Base-by-base conservation (phyloP, 2,797 vertebrate species). In the Galago senegalensis region DNA sequence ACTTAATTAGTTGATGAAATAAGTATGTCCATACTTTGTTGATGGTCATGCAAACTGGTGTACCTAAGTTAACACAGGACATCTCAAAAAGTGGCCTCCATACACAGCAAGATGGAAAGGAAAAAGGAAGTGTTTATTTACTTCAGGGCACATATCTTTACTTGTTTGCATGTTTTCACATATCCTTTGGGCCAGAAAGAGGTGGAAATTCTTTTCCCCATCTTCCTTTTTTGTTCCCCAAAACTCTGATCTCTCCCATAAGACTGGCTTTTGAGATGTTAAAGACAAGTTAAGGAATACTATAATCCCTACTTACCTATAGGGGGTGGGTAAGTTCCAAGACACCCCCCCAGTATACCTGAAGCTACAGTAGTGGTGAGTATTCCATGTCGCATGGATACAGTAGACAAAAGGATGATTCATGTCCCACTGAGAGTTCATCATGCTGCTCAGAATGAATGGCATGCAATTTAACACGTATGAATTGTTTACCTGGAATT, bases 251-350 rank as follows among this genome's bases (percentile, higher is more conserved):
- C 9, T 89, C 13, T 72, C 21, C 27, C n/a, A 69, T 34, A 90
- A 75, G 12, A 73, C 16, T 91, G 58, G 17, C 70, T 87, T 92
- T 79, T 93, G 72, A 88, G 58, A 69, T 83, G 31, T 46, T 81
- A 14, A 85, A 58, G 58, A 25, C 29, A 20, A 80, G 49, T 82
- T 69, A 67, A 93, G 31, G 56, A 85, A 76, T 65, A 69, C 9
- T 86, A 53, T n/a, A 81, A 7, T 63, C 4, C 49, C 72, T 46
- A 75, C 21, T 40, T 70, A 21, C 34, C 67, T 4, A 17, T 14
- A 21, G n/a, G 4, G 67, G n/a, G n/a, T 21, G 31, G n/a, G 31
- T 67, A 70, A 17, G n/a, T 70, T 70, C 69, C 34, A 23, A 72
- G 69, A 27, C 61, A 37, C 34, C 37, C 23, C 23, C 18, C 56